These are phyloP conservation scores for Phoeniculus purpureus DNA, from an alignment of 2,797 vertebrate genomes.

Conservation along the genomic window DNA sequence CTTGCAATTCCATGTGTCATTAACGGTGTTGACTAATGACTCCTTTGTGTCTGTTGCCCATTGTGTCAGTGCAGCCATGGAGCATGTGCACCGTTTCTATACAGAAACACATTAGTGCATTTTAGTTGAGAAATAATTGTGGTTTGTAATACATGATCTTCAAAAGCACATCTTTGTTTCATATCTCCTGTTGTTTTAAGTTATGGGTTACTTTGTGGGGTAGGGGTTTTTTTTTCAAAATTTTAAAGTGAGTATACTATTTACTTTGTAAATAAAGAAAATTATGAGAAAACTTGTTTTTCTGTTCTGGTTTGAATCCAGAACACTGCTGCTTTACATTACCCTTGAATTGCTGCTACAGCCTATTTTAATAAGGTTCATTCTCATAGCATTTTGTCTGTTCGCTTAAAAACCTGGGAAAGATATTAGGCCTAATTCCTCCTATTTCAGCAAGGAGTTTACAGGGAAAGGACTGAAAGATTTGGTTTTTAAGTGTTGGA, in stretches of 20 bases:
- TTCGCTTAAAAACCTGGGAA: not conserved
- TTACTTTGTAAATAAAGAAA: not conserved
- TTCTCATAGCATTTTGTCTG: not conserved
- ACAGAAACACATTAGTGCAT: not conserved
- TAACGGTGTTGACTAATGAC: conserved; percentile 60
- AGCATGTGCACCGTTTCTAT: conserved; percentile 44
- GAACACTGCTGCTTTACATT: not conserved
- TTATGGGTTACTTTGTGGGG: not conserved
- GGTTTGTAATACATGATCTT: not conserved
- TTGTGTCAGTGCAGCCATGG: conserved; percentile 59
- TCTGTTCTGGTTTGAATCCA: not conserved
- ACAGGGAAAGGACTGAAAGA: not conserved
- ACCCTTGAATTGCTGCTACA: not conserved
- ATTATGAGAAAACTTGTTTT: not conserved
- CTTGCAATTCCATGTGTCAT: conserved; percentile 48
- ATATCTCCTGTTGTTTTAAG: accelerated
- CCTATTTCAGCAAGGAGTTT: not conserved
- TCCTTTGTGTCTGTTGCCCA: conserved; percentile 72
- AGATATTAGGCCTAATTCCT: not conserved
- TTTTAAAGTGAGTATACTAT: not conserved
- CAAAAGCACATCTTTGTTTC: not conserved
- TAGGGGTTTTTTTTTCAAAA: not conserved
- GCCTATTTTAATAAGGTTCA: not conserved
- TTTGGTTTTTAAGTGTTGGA: not conserved
- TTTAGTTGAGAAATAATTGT: not conserved